Evolutionary conservation across 2,797 vertebrate genomes (phyloP), one percentile per base, ranked within the genome.

Genomic region (Pipistrellus pipistrellus): DNA sequence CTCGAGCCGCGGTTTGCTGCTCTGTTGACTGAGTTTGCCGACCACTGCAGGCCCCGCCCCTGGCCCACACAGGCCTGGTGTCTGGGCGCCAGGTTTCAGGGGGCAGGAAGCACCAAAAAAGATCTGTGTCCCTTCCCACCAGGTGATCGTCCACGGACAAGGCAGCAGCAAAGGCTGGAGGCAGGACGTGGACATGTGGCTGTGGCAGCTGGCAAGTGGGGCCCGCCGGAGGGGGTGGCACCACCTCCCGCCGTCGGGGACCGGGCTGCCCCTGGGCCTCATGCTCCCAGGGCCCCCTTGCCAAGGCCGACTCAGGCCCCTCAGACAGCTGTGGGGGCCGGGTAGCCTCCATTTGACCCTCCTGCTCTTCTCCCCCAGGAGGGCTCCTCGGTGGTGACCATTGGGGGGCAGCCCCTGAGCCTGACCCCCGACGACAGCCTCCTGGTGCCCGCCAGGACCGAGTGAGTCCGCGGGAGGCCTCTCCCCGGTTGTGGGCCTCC

Each of bases 181-280:
- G 38, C 97, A 85, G 73, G 95, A 97, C 69, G 99, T 98, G 4
- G 99, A 99, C 90, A 95, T 97, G 89, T 99, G 99, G 99, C 98
- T 99, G 94, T 99, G 99, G 99, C 99, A 99, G 89, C 96, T 99
- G 99, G 99, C 99, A 98, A 0, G 98, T 98, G 90, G 48, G 48
- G 38, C 4, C 75, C 2, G 4, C 15, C 17, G 83, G 75, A 6
- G 7, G 44, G 91, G 81, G 73, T 11, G 71, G 75, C 3, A 20
- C 27, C 3, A 20, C 10, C 35, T 87, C 55, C 68, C 3, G 7
- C 18, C 30, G 18, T 2, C 1, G 25, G 75, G 23, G 4, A 55
- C 38, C 1, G 3, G 73, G 21, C 48, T 72, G 62, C 30, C 35
- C 10, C 91, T 8, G 41, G 51, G 32, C 27, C 51, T 15, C 21